phyloP scores from a whole-genome alignment of 2,113 vertebrate genomes.

The Lagopus leucura region DNA sequence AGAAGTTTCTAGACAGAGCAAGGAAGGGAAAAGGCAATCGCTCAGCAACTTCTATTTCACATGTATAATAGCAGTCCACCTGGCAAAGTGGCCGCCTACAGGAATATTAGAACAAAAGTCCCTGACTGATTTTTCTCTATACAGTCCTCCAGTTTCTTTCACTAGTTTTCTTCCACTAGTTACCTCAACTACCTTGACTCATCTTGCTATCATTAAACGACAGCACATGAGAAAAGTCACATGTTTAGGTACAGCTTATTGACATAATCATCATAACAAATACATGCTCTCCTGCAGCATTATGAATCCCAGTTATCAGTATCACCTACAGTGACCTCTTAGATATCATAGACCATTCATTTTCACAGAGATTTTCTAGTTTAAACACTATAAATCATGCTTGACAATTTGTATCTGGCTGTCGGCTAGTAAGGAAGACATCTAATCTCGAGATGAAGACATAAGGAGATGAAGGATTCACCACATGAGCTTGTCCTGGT shows the following conservation, averaged over 20 bases:
- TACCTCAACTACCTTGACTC: constrained; percentile 7
- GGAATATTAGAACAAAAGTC: neutral
- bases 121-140: no score
- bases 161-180: constrained; percentile 3
- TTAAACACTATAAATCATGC: constrained; percentile 14
- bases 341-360: neutral
- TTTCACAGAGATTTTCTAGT: neutral
- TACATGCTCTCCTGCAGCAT: neutral
- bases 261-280: neutral
- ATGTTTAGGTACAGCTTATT: neutral
- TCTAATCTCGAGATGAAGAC: constrained; percentile 20
- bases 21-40: neutral
- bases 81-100: neutral
- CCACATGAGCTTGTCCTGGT: constrained; percentile 1
- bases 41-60: neutral
- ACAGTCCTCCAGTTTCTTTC: neutral
- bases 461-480: constrained; percentile 24
- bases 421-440: neutral
- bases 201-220: neutral
- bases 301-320: neutral
- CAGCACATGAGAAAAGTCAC: neutral
- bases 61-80: neutral
- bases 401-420: constrained; percentile 13
- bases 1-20: neutral
- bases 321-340: neutral